Percentiles rank a stretch among this genome's conserved stretches.
Conservation (phyloP, 2,113 vertebrate genomes). For the Rhabdomys dilectus region DNA sequence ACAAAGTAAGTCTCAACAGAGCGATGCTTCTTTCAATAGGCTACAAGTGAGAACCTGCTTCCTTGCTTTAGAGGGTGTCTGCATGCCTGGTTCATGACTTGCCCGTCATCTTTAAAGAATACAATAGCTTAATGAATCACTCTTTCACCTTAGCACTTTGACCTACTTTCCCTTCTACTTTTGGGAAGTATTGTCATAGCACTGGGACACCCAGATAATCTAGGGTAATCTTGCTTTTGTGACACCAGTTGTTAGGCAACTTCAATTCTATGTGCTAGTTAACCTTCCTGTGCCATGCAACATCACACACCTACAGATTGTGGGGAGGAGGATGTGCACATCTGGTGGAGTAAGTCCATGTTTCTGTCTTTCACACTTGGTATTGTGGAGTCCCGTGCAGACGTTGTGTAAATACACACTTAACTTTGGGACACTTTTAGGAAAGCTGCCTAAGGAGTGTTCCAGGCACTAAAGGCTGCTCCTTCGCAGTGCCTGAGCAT, state of each 20-base stretch:
- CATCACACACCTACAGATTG: not conserved
- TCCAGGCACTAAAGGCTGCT: not conserved
- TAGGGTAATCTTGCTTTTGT: not conserved
- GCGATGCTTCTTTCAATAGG: not conserved
- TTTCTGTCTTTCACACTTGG: not conserved
- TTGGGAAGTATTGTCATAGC: not conserved
- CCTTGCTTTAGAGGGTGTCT: not conserved
- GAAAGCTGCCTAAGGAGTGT: not conserved
- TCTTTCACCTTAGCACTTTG: not conserved
- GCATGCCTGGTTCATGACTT: rapidly evolving
- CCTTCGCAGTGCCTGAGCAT: constrained; percentile 28
- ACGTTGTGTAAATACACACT: not conserved
- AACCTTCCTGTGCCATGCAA: not conserved
- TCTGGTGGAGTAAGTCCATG: not conserved
- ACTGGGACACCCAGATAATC: not conserved
- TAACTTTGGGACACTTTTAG: not conserved
- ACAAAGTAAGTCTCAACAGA: not conserved
- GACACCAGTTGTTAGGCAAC: not conserved
- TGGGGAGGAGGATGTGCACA: not conserved
- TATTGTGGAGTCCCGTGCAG: not conserved
- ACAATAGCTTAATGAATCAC: not conserved
- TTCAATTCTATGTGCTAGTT: not conserved
- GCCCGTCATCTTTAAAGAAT: not conserved
- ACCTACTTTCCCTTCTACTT: not conserved
- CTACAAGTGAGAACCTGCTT: not conserved